Evolutionary conservation across 2,113 vertebrate species (phyloP).

Genomic region (Phylloscopus whistleri): DNA sequence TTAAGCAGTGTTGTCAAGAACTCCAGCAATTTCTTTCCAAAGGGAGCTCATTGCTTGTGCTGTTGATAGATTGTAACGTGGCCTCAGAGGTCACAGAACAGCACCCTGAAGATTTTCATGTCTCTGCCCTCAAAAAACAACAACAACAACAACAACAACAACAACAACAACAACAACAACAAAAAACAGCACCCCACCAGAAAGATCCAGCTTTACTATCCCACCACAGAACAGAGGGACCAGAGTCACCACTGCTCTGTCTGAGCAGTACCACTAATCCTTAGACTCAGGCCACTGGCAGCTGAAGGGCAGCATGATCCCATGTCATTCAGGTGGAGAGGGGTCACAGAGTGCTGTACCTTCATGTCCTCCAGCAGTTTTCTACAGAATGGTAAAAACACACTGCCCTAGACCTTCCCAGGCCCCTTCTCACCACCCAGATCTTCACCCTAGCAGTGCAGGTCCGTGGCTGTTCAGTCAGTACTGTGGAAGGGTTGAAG

Average conservation of each 20-base stretch:
- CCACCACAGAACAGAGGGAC: not conserved
- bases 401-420: not conserved
- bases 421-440: not conserved
- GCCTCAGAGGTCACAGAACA: not conserved
- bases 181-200: not conserved
- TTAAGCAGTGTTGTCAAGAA: not conserved
- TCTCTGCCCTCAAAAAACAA: not conserved
- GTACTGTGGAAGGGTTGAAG: not conserved
- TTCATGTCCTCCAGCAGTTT: not conserved
- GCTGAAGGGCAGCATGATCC: not conserved
- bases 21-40: not conserved
- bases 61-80: not conserved
- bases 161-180: too few species aligned
- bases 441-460: not conserved
- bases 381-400: not conserved
- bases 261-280: not conserved
- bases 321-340: not conserved
- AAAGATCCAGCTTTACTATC: not conserved
- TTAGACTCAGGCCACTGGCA: not conserved
- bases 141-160: too few species aligned
- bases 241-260: not conserved
- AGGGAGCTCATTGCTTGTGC: not conserved
- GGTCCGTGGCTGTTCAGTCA: not conserved
- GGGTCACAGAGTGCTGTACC: not conserved
- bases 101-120: not conserved